These are phyloP conservation scores for Globia sparganii DNA, from an alignment of 2,888 invertebrate genomes.

Conservation along the genomic window DNA sequence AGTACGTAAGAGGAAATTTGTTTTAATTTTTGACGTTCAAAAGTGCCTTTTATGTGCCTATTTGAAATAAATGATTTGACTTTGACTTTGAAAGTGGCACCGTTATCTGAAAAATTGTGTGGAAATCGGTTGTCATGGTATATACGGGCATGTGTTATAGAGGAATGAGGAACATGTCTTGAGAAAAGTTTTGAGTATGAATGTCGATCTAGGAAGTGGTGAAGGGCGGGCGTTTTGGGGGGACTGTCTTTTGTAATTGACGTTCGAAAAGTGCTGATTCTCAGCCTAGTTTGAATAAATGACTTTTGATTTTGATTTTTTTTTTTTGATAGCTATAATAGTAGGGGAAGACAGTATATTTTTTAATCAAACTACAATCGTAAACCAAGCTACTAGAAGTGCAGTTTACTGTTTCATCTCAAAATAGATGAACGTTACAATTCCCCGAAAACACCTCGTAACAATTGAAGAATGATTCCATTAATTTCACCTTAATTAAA, in stretches of 20 bases:
- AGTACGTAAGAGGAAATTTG: not conserved
- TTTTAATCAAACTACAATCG: not conserved
- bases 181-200: not conserved
- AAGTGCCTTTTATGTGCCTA: too few relatives aligned
- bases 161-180: not conserved
- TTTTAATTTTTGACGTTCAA: too few relatives aligned
- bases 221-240: too few relatives aligned
- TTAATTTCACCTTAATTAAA: constrained; percentile 44
- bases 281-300: too few relatives aligned
- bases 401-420: constrained; percentile 1
- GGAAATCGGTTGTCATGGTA: not conserved
- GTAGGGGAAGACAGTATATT: not conserved
- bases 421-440: constrained; percentile 10
- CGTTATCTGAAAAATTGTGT: not conserved
- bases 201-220: too few relatives aligned
- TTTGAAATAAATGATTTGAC: too few relatives aligned
- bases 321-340: not conserved
- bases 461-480: constrained; percentile 31
- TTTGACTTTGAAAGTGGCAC: not conserved
- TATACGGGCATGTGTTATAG: too few relatives aligned
- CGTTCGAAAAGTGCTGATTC: too few relatives aligned
- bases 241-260: too few relatives aligned
- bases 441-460: not conserved
- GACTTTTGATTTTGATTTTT: too few relatives aligned
- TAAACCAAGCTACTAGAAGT: not conserved